Conservation (phyloP, 30 jellyfish, hydroid and myxozoan genomes). For the Hydractinia echinata region DNA sequence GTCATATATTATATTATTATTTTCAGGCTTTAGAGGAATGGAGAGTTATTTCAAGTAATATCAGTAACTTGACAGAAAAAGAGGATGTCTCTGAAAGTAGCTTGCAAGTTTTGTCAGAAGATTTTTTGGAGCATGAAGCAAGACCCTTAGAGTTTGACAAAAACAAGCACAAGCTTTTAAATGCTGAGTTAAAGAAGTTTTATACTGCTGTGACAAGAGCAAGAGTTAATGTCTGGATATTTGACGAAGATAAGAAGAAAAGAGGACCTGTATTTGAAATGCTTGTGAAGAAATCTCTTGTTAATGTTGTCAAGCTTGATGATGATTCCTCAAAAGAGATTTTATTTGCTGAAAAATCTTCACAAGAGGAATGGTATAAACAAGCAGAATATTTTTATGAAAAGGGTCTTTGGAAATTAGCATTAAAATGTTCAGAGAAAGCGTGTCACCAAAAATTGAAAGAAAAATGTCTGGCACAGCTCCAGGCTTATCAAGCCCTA, state of each 20-base stretch:
- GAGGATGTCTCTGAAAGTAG: background rate
- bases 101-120: background rate
- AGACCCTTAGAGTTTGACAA: constrained; percentile 66
- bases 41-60: constrained; percentile 53
- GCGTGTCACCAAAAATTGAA: background rate
- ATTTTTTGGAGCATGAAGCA: constrained; percentile 21
- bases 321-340: background rate
- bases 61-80: constrained; percentile 15
- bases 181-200: constrained; percentile 73
- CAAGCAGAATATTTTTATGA: constrained; percentile 15
- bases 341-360: constrained; percentile 15
- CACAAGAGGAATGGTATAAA: constrained; percentile 10
- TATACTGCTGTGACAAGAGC: constrained; percentile 90
- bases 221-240: constrained; percentile 85
- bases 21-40: constrained; percentile 78
- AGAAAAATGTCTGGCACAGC: constrained; percentile 9
- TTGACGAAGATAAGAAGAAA: constrained; percentile 60
- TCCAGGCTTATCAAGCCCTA: background rate
- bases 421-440: constrained; percentile 13
- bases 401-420: constrained; percentile 12
- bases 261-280: constrained; percentile 74
- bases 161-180: constrained; percentile 71
- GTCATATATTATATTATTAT: background rate
- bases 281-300: constrained; percentile 43
- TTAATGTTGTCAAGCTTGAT: constrained; percentile 40